A percentile compares a stretch with the other conserved stretches of the same genome.
Conservation (phyloP, 2,888 invertebrate genomes). For the Agriopis marginaria region DNA sequence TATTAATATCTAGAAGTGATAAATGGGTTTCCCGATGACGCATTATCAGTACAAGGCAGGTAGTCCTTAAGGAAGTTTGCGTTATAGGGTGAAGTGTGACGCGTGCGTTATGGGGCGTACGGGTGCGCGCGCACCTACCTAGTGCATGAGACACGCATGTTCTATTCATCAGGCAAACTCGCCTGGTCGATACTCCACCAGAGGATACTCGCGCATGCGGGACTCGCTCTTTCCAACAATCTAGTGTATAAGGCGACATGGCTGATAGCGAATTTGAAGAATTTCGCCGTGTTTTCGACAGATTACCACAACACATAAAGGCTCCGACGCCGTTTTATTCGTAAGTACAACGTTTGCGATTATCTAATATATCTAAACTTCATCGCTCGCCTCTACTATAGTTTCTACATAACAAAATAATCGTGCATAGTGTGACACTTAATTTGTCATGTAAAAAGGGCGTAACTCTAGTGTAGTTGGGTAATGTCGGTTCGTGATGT, state of each 20-base stretch:
- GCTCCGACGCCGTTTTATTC: slow-evolving; percentile 94
- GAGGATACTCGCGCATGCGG: slow-evolving; percentile 71
- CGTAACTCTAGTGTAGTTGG: slow-evolving; percentile 26
- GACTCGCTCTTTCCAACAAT: slow-evolving; percentile 83
- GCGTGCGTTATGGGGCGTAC: slow-evolving; percentile 50
- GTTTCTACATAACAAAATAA: slow-evolving; percentile 27
- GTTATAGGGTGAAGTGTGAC: slow-evolving; percentile 50
- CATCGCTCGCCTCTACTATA: background rate
- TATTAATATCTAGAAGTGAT: slow-evolving; percentile 36
- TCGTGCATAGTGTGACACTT: slow-evolving; percentile 30
- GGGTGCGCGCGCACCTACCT: slow-evolving; percentile 58
- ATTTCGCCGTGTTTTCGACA: slow-evolving; percentile 94
- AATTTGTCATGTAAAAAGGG: slow-evolving; percentile 51
- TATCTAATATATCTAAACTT: slow-evolving; percentile 16
- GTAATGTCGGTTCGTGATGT: slow-evolving; percentile 1
- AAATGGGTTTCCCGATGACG: slow-evolving; percentile 66
- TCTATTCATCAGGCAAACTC: slow-evolving; percentile 45
- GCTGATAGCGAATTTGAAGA: slow-evolving; percentile 98
- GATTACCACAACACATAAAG: slow-evolving; percentile 92
- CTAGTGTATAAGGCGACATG: slow-evolving; percentile 91
- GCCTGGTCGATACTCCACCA: slow-evolving; percentile 71
- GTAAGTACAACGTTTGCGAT: slow-evolving; percentile 87
- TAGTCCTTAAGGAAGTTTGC: slow-evolving; percentile 40
- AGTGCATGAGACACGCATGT: slow-evolving; percentile 57
- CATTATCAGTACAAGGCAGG: slow-evolving; percentile 47